Percentiles rank a stretch among this genome's conserved stretches.
Evolutionary conservation across 2,797 vertebrate species (phyloP).

Genomic region (Synanceia verrucosa): DNA sequence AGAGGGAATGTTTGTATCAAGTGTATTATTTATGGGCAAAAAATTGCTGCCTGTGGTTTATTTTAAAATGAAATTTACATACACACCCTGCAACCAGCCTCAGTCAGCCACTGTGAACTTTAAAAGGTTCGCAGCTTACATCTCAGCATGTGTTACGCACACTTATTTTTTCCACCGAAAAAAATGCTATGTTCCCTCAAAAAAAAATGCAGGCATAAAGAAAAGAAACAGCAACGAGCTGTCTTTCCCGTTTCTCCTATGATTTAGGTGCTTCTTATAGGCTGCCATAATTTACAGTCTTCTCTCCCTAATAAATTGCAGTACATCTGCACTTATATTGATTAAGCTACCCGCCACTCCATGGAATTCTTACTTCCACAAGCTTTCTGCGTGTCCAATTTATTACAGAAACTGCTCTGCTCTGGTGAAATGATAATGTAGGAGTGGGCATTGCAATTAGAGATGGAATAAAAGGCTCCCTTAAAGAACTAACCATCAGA

Average conservation of each 20-base stretch:
- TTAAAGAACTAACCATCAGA: conserved; percentile 37
- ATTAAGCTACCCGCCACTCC: conserved; percentile 56
- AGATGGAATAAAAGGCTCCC: conserved; percentile 49
- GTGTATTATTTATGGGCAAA: conserved; percentile 77
- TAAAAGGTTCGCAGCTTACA: conserved; percentile 24
- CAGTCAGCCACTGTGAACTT: conserved; percentile 25
- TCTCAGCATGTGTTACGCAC: conserved; percentile 18
- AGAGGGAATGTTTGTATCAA: conserved; percentile 72
- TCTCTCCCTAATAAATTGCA: conserved; percentile 52
- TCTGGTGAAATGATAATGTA: conserved; percentile 63
- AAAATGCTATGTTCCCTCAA: conserved; percentile 10
- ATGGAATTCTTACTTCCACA: conserved; percentile 49
- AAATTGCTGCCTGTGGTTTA: conserved; percentile 75
- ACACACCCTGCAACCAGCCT: conserved; percentile 33
- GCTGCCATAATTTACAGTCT: conserved; percentile 57
- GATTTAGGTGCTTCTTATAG: conserved; percentile 48
- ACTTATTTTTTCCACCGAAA: not conserved
- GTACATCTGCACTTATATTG: conserved; percentile 57
- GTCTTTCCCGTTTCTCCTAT: conserved; percentile 21
- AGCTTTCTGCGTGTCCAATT: conserved; percentile 59
- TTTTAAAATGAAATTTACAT: conserved; percentile 73
- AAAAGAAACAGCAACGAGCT: not conserved
- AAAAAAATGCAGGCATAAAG: conserved; percentile 3
- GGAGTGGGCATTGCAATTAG: conserved; percentile 54
- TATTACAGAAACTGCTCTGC: conserved; percentile 45